Evolutionary conservation across 2,113 vertebrate genomes (phyloP), one percentile per base, ranked within the genome.

Genomic region (Arothron firmamentum): DNA sequence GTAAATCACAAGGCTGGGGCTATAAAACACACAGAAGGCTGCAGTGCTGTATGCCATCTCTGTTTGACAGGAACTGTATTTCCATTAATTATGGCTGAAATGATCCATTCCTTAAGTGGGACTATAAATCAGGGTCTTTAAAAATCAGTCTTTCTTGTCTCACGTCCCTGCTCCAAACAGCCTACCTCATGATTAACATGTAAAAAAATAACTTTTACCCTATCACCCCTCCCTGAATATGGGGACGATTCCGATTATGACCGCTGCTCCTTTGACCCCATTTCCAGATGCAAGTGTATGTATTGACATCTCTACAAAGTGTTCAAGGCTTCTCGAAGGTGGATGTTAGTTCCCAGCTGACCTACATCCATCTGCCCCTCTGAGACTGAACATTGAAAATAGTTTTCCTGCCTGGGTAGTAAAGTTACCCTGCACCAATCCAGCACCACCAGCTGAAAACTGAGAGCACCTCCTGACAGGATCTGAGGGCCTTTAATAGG

Each of bases 61-160:
- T 88, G 85, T 90, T 72, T 41, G 63, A 88, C 79, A 84, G 84
- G 87, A 90, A 90, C 81, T 59, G 69, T 88, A 90, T 89, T 86
- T 79, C 82, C 88, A 85, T 85, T 86, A 80, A 89, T 91, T 89
- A 88, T 68, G 60, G 75, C 77, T 84, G 82, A 89, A 89, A 86
- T 76, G 74, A 84, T 85, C 85, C 81, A 85, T 89, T 89, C 73
- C 76, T 56, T 46, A 62, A 51, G 45, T 59, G 52, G 50, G 72
- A 75, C 82, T 72, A 85, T 88, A 87, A 88, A 86, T 88, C 78
- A 86, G 38, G 41, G 52, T 74, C 63, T 74, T 76, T 79, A 79
- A 87, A 80, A 55, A 59, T 63, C 67, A 38, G 15, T 61, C 60
- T 47, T 59, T 55, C 64, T 67, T 38, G 23, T 62, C 41, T 43